Conservation (phyloP, 53 echinoderm and acorn worm genomes). For the Zoroaster sp. region DNA sequence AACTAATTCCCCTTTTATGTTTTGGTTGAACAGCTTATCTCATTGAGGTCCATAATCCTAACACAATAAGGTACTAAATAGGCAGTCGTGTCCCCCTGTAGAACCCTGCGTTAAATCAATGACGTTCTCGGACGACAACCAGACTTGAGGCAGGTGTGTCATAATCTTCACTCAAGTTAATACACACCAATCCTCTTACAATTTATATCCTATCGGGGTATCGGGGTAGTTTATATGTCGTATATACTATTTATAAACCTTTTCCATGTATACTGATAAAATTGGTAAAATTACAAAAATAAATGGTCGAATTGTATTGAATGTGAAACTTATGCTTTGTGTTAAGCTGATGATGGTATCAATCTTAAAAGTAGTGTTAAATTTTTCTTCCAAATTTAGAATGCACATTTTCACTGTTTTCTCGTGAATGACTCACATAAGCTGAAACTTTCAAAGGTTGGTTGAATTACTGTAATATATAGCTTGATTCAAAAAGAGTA, state of each 20-base stretch:
- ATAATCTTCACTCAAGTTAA: not conserved
- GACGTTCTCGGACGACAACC: not conserved
- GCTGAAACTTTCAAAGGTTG: too few relatives aligned
- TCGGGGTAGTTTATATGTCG: not conserved
- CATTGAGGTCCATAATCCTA: not conserved
- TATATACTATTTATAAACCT: not conserved
- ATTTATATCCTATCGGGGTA: not conserved
- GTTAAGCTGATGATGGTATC: too few relatives aligned
- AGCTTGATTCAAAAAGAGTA: too few relatives aligned
- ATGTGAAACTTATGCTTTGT: too few relatives aligned
- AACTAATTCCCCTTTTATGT: not conserved
- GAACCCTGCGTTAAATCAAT: not conserved
- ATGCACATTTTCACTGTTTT: too few relatives aligned
- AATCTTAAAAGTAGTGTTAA: too few relatives aligned
- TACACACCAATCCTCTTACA: constrained; percentile 8
- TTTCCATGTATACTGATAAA: not conserved
- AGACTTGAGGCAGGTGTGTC: not conserved
- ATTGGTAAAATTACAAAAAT: too few relatives aligned
- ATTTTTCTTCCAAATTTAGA: too few relatives aligned
- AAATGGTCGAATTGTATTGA: too few relatives aligned
- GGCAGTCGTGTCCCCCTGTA: not conserved
- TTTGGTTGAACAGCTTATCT: not conserved
- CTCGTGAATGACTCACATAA: too few relatives aligned
- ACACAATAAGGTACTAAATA: not conserved
- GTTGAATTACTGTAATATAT: too few relatives aligned